These are phyloP conservation scores for Dasypus novemcinctus DNA, from an alignment of 2,113 vertebrate genomes.

Conservation along the genomic window DNA sequence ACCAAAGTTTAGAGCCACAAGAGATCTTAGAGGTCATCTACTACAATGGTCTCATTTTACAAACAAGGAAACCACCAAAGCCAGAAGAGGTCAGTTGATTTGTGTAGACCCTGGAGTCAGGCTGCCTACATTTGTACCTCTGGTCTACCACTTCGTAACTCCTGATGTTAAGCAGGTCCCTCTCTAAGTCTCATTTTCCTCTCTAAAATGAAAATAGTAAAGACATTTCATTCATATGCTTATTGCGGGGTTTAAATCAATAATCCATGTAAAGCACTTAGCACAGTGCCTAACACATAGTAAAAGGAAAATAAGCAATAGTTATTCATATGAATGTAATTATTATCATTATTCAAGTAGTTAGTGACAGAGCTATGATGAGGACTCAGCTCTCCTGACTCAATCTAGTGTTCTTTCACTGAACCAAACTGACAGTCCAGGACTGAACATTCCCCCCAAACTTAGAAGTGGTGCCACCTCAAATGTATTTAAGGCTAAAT, in stretches of 20 bases:
- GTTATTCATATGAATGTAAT: constrained; percentile 31
- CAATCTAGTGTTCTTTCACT: constrained; percentile 28
- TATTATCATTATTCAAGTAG: constrained; percentile 29
- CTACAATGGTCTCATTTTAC: constrained; percentile 16
- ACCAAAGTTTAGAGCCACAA: constrained; percentile 15
- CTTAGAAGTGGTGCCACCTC: neutral
- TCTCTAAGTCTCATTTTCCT: constrained; percentile 20
- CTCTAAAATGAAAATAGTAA: constrained; percentile 20
- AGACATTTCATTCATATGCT: constrained; percentile 11
- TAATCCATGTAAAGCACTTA: constrained; percentile 34
- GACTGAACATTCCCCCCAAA: neutral
- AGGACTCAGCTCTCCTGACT: neutral
- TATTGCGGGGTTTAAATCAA: constrained; percentile 8
- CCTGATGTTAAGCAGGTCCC: neutral
- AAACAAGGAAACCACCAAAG: constrained; percentile 18
- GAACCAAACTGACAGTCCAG: neutral
- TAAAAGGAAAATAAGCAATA: constrained; percentile 18
- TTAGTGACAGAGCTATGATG: constrained; percentile 10
- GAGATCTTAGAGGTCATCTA: neutral
- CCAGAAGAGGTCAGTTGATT: neutral
- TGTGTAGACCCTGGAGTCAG: neutral
- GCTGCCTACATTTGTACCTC: neutral
- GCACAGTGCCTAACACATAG: neutral
- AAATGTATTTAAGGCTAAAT: constrained; percentile 10
- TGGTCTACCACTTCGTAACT: neutral